Evolutionary conservation across 2,113 vertebrate species (phyloP).

Genomic region (Peromyscus californicus): DNA sequence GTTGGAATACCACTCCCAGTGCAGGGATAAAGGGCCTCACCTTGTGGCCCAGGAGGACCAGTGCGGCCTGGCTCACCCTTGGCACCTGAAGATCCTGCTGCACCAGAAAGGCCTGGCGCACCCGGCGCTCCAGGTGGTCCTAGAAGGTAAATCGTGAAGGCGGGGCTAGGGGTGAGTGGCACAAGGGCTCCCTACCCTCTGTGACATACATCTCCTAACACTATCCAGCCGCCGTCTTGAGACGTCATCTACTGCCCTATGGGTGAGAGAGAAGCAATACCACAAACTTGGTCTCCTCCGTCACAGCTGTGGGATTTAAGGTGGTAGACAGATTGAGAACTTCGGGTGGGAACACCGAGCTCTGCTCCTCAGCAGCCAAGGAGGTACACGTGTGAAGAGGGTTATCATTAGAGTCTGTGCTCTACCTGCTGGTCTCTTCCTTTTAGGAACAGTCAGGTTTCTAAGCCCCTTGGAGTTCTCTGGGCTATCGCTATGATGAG

Average conservation of each 20-base stretch:
- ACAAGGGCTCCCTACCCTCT: neutral
- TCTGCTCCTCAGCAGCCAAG: neutral
- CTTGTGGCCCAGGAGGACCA: constrained; percentile 67
- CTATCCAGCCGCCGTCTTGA: neutral
- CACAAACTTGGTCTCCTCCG: neutral
- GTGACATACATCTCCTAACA: neutral
- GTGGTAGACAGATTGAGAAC: neutral
- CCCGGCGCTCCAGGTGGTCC: constrained; percentile 79
- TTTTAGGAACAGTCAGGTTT: neutral
- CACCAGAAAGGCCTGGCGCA: constrained; percentile 74
- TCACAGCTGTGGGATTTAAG: neutral
- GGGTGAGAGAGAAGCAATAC: neutral
- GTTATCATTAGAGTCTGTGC: too few relatives aligned
- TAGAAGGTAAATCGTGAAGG: constrained; percentile 74
- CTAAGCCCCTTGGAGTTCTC: neutral
- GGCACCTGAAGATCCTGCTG: constrained; percentile 71
- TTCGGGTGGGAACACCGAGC: neutral
- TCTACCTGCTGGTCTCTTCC: neutral
- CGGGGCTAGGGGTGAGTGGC: neutral
- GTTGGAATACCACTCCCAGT: accelerated
- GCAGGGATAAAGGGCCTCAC: constrained; percentile 66
- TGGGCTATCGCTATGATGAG: neutral
- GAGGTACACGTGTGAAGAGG: neutral
- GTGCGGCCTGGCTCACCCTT: constrained; percentile 84
- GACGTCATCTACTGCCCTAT: neutral